phyloP scores from a whole-genome alignment of 2,888 invertebrate genomes.

The Bhutanitis thaidina region DNA sequence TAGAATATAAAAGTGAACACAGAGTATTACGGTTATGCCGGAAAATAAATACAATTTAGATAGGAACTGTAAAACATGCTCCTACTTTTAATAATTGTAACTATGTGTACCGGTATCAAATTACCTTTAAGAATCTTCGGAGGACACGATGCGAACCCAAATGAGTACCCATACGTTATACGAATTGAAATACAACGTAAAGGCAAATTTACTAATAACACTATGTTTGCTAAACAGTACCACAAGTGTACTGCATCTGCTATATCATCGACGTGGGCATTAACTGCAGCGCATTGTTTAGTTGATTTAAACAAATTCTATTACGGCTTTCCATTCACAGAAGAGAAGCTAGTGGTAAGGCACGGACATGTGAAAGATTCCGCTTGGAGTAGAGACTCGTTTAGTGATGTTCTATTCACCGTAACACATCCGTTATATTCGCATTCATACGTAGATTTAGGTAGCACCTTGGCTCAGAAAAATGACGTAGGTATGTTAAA shows the following conservation, averaged over 20 bases:
- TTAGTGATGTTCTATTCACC: not conserved
- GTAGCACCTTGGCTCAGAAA: not conserved
- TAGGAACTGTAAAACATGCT: too few relatives aligned
- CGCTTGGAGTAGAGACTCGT: not conserved
- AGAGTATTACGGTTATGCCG: too few relatives aligned
- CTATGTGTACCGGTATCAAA: not conserved
- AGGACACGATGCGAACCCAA: not conserved
- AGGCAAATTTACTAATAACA: not conserved
- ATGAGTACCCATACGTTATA: constrained; percentile 4
- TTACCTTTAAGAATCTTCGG: constrained; percentile 3
- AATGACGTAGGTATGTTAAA: constrained; percentile 8
- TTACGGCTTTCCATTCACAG: not conserved
- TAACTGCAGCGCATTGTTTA: constrained; percentile 12
- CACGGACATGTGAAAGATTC: constrained; percentile 1
- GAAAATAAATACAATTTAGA: too few relatives aligned
- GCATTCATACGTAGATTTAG: not conserved
- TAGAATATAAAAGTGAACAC: too few relatives aligned
- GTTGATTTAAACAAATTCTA: not conserved
- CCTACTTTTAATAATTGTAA: not conserved
- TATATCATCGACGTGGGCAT: constrained; percentile 3
- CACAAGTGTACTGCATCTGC: constrained; percentile 8
- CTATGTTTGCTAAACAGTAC: not conserved
- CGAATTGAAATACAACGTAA: not conserved
- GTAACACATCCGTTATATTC: constrained; percentile 1
- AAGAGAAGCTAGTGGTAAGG: not conserved